Base-by-base conservation (phyloP, 2,797 vertebrate genomes). In the Helostoma temminkii region DNA sequence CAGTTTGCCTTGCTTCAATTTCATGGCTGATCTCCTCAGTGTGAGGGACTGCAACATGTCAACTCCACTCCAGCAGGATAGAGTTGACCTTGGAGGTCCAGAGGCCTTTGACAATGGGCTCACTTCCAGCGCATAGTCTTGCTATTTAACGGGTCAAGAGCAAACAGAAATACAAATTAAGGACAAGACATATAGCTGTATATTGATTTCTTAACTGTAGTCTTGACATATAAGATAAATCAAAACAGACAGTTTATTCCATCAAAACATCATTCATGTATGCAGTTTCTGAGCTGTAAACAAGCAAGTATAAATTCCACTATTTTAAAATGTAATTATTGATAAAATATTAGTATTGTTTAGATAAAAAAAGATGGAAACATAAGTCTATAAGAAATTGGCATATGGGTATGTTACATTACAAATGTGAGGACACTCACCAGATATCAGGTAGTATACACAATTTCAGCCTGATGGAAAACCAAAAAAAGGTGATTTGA, bases 11-110 rank as follows among this genome's bases (percentile, higher is more conserved):
- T 84, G 54, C 90, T 84, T 75, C 84, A 91, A 91, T 93, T 93
- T 94, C 91, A 93, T 91, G 88, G 87, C 81, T 91, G 88, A 89
- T 84, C 83, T 91, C 78, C 75, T 86, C 85, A 67, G 79, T 74
- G 80, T 89, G 80, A 84, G 60, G 55, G 72, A 66, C 66, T 60
- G 67, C 53, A 47, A 87, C 88, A 79, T 83, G 80, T 85, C 84
- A 84, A 82, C 91, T 89, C 80, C 71, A 82, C 58, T 80, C 42
- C 66, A 88, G 84, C 77, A 81, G 76, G 86, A 86, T 28, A 71
- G 71, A 68, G 45, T 64, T 68, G 71, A 75, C 74, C 66, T 64
- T 24, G n/a, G 46, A 75, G 62, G 75, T 74, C 83, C 59, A 37
- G 53, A 53, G 54, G 58, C 75, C 61, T 75, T 67, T 71, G 75